A percentile compares a stretch with the other conserved stretches of the same genome.
phyloP scores from a whole-genome alignment of 1,140 invertebrate species.

The Rhagoletis zephyria region DNA sequence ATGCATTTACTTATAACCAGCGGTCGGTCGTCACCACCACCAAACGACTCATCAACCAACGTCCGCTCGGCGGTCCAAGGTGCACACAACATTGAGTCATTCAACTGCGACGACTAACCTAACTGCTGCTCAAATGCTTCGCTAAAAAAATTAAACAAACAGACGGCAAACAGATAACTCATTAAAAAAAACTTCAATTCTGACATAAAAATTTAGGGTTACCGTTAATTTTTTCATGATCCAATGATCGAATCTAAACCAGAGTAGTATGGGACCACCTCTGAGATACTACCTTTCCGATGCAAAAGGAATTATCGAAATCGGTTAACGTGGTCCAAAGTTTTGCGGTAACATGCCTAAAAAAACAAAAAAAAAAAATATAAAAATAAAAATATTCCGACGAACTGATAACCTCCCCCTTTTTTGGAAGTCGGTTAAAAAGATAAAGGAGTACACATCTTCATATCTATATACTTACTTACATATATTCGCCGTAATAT shows the following conservation, averaged over 20 bases:
- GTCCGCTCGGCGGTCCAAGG: slow-evolving; percentile 15
- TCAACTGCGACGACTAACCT: background rate
- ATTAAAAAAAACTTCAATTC: background rate
- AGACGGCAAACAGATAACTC: background rate
- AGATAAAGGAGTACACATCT: background rate
- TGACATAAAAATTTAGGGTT: too few species aligned
- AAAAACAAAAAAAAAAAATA: too few species aligned
- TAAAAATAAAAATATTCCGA: too few species aligned
- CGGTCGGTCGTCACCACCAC: background rate
- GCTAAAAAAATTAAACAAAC: background rate
- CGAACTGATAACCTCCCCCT: too few species aligned
- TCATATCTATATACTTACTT: background rate
- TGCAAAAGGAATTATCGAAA: too few species aligned
- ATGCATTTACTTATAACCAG: background rate
- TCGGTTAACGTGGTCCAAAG: too few species aligned
- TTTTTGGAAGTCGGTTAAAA: too few species aligned
- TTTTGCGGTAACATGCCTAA: too few species aligned
- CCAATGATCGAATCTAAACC: too few species aligned
- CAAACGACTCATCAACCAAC: background rate
- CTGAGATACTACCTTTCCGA: too few species aligned
- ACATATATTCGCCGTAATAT: background rate
- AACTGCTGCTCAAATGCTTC: background rate
- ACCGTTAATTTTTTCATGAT: too few species aligned
- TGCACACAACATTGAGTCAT: slow-evolving; percentile 27
- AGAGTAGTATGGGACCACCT: too few species aligned